Base-by-base conservation (phyloP, 1,140 invertebrate species). In the Drosophila ogumai region DNA sequence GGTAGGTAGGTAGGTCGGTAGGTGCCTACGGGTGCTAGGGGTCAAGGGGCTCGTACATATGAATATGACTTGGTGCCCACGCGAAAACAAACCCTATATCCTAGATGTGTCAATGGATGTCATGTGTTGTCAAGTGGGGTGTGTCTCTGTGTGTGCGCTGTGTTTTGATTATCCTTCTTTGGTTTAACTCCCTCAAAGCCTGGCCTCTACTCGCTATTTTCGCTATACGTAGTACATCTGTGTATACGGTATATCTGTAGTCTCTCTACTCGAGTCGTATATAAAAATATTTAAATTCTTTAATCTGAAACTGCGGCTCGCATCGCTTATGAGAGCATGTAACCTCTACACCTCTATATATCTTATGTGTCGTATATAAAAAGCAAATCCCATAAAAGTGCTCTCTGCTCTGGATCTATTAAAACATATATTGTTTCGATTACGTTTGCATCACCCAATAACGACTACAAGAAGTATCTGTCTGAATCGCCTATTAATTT, bases 231-330 rank as follows among this genome's bases (percentile, higher is more conserved):
- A 44, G 46, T 61, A 44, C 19, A 34, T 56, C 36, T 58, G 43
- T 61, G 38, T 41, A 40, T 72, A 52, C 41, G 32, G 34, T 43
- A 41, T 55, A 41, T 55, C 34, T 36, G 34, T 43, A 44, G 69
- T 54, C 71, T 63, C 71, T 67, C 73, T 71, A 75, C 65, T 86
- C 72, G 46, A 73, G 60, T 79, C 50, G 77, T 71, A 86, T 87
- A 87, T 79, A 87, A 87, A 87, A 87, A 81, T 86, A 82, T 87
- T 88, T 85, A 90, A 88, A 90, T 88, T 88, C 85, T 79, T 79
- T 60, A 67, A 72, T 79, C 52, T 87, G 82, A 87, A 87, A 87
- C 84, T 67, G 64, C 80, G 72, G 69, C 22, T 43, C 58, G 36
- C 25, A 40, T 44, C 47, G 46, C 44, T 43, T 52, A 68, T 50